phyloP scores from a whole-genome alignment of 2,113 vertebrate species.

The Cyprinus carpio region DNA sequence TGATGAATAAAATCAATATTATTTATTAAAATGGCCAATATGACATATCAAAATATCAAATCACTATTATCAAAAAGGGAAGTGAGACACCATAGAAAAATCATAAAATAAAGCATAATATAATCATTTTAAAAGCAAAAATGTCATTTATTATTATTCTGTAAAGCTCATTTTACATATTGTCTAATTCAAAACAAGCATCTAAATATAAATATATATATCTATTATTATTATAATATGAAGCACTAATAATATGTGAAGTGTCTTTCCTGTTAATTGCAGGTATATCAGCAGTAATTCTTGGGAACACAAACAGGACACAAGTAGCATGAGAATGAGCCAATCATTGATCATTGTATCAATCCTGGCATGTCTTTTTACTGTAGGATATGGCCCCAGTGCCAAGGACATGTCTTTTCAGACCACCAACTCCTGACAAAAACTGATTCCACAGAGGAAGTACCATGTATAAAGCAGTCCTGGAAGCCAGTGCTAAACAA shows the following conservation, averaged over 20 bases:
- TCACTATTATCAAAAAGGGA: not conserved
- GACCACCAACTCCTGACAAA: constrained; percentile 47
- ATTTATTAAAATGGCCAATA: not conserved
- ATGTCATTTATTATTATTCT: not conserved
- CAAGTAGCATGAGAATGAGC: constrained; percentile 3
- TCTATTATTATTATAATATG: not conserved
- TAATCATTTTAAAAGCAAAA: not conserved
- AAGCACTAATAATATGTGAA: not conserved
- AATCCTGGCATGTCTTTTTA: constrained; percentile 45
- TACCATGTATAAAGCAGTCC: constrained; percentile 52
- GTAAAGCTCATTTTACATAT: not conserved
- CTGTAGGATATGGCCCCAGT: constrained; percentile 20
- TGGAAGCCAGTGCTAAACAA: constrained; percentile 55
- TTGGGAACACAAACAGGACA: not conserved
- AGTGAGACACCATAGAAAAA: not conserved
- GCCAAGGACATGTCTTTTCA: constrained; percentile 52
- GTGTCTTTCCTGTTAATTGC: not conserved
- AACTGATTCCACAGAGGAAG: constrained; percentile 50
- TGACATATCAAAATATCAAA: not conserved
- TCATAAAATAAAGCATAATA: not conserved
- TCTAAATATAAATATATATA: too few relatives aligned
- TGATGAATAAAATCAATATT: not conserved
- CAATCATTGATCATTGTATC: constrained; percentile 17
- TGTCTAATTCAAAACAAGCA: not conserved
- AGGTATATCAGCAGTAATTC: constrained; percentile 1